Percentiles rank a stretch among this genome's conserved stretches.
phyloP scores from a whole-genome alignment of 2,888 invertebrate species.

The Cacoxenus indagator region DNA sequence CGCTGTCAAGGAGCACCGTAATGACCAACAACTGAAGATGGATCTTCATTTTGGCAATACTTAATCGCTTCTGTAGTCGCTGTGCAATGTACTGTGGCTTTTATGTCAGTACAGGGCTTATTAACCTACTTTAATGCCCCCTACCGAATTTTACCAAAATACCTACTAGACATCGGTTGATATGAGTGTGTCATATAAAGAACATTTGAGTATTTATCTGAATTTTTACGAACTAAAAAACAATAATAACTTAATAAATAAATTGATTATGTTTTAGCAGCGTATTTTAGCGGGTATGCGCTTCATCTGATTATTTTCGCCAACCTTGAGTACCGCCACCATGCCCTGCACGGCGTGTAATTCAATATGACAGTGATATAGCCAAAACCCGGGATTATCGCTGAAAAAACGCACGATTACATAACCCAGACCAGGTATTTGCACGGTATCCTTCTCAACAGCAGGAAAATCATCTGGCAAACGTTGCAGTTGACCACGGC shows the following conservation, averaged over 20 bases:
- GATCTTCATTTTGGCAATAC: background rate
- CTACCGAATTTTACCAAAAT: too few relatives aligned
- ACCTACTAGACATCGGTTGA: too few relatives aligned
- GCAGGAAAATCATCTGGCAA: slow-evolving; percentile 54
- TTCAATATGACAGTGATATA: slow-evolving; percentile 66
- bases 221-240: background rate
- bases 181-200: too few relatives aligned
- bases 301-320: slow-evolving; percentile 65
- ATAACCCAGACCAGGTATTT: slow-evolving; percentile 63
- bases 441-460: slow-evolving; percentile 65
- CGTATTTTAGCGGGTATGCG: slow-evolving; percentile 52
- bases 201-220: too few relatives aligned
- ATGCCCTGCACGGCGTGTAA: slow-evolving; percentile 59
- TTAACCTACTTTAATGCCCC: too few relatives aligned
- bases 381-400: slow-evolving; percentile 67
- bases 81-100: background rate
- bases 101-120: background rate
- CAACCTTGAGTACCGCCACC: slow-evolving; percentile 63
- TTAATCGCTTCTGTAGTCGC: background rate
- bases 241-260: background rate
- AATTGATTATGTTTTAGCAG: slow-evolving; percentile 42
- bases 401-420: slow-evolving; percentile 65
- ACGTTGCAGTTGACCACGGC: slow-evolving; percentile 53
- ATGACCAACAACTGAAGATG: background rate
- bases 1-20: background rate